Conservation (phyloP, 30 jellyfish, hydroid and myxozoan genomes). For the Aurelia aurita region DNA sequence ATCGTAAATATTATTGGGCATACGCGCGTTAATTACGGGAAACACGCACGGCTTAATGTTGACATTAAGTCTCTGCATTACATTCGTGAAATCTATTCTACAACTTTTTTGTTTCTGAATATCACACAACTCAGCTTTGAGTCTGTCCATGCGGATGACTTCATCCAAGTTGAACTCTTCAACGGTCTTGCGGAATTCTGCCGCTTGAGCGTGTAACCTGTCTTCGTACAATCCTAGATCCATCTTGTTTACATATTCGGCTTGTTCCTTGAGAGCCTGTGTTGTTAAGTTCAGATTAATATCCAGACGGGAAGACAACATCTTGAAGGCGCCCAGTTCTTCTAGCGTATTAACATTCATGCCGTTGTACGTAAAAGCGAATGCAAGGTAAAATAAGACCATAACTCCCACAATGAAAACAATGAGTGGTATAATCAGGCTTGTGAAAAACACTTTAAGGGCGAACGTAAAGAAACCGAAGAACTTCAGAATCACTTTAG, state of each 20-base stretch:
- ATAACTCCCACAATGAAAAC: background rate
- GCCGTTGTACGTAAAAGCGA: constrained; percentile 51
- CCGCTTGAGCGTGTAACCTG: constrained; percentile 27
- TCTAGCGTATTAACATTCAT: constrained; percentile 44
- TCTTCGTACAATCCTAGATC: constrained; percentile 56
- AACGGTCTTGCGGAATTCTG: constrained; percentile 42
- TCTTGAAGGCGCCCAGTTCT: constrained; percentile 45
- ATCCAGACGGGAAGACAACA: constrained; percentile 53
- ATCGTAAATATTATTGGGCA: constrained; percentile 64
- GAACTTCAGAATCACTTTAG: constrained; percentile 22
- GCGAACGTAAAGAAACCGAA: constrained; percentile 1
- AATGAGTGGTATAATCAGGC: constrained; percentile 36
- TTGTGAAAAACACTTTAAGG: constrained; percentile 44
- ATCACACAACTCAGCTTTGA: constrained; percentile 56
- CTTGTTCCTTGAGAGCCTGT: constrained; percentile 46
- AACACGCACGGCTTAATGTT: constrained; percentile 59
- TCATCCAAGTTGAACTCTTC: constrained; percentile 57
- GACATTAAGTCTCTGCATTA: constrained; percentile 53
- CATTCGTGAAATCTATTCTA: constrained; percentile 12
- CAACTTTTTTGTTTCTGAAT: constrained; percentile 10
- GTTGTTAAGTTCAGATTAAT: constrained; percentile 24
- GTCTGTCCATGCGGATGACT: constrained; percentile 38
- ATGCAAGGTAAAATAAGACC: constrained; percentile 21
- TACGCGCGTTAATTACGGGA: constrained; percentile 57
- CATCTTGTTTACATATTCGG: constrained; percentile 15